Base-by-base conservation (phyloP, 2,113 vertebrate genomes). In the Hymenochirus boettgeri region DNA sequence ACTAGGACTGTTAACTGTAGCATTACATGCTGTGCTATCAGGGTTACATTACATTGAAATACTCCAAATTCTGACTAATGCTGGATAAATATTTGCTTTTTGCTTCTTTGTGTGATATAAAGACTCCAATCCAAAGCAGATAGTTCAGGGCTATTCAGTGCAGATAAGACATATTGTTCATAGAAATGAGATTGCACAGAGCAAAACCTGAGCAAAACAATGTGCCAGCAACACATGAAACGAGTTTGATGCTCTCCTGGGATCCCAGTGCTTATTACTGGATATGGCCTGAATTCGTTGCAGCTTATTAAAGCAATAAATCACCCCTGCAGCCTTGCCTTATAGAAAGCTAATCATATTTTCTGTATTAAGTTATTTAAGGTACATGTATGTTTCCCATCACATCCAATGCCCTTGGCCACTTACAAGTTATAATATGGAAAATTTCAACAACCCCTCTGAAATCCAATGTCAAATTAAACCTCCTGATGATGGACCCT, bases 221-320 rank as follows among this genome's bases (percentile, higher is more conserved):
- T 35, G 60, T 62, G 46, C 19, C 60, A 52, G 60, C 9, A 37
- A 37, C 27, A 62, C 60, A 35, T 62, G 47, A 62, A 52, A 52
- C 18, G 18, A 19, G 1, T 37, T 52, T 24, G 21, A 51, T 18
- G 19, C 23, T 23, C 39, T 47, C 64, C 54, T 35, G n/a, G 59
- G 31, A 48, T 33, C 9, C 17, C 60, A 42, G 24, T 24, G 18
- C 53, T 67, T 42, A 57, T 58, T 42, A 50, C 55, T 31, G 4
- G 26, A 33, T 65, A 25, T 50, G 22, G 47, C 15, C 54, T 31
- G 65, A 13, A 59, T 60, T 53, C 65, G 60, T 60, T 11, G 35
- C 48, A 27, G 50, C 47, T 69, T 69, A 69, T 69, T 69, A 69
- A 69, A 69, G n/a, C n/a, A 27, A 69, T 69, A 69, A 69, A 69